Conservation (phyloP, 1,140 invertebrate species). For the Drosophila mauritiana region DNA sequence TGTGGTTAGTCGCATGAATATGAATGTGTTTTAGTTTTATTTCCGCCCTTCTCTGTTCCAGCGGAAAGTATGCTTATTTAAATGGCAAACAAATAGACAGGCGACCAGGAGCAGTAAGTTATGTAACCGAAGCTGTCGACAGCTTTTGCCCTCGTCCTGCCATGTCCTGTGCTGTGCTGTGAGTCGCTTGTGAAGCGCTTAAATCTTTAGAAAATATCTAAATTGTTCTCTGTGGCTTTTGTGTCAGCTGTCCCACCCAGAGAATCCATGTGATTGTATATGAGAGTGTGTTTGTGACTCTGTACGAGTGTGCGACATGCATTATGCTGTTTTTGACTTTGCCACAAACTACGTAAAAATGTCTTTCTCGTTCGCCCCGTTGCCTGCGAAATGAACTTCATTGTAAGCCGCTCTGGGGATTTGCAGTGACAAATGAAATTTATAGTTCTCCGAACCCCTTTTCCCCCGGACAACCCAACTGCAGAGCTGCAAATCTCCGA, state of each 20-base stretch:
- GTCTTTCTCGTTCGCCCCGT: constrained; percentile 37
- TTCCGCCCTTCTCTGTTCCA: constrained; percentile 11
- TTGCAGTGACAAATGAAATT: constrained; percentile 82
- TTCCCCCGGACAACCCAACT: constrained; percentile 33
- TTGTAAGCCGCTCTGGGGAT: constrained; percentile 73
- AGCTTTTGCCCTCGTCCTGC: constrained; percentile 48
- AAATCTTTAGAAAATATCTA: constrained; percentile 81
- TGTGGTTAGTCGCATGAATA: constrained; percentile 71
- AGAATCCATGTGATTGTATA: constrained; percentile 17
- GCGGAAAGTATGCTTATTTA: constrained; percentile 74
- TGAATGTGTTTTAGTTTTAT: constrained; percentile 49
- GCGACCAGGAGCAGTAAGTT: constrained; percentile 19
- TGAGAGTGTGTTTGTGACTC: constrained; percentile 1
- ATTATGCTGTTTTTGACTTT: constrained; percentile 82
- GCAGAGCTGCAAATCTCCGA: constrained; percentile 72
- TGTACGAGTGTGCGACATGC: constrained; percentile 55
- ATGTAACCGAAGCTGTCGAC: constrained; percentile 66
- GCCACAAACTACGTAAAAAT: constrained; percentile 79
- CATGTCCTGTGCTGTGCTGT: constrained; percentile 10
- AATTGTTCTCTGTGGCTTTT: constrained; percentile 81
- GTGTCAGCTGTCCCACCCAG: constrained; percentile 72
- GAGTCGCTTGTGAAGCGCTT: constrained; percentile 66
- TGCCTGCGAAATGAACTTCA: constrained; percentile 67
- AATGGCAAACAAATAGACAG: constrained; percentile 75
- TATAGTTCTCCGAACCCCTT: constrained; percentile 67